Percentiles rank a stretch among this genome's conserved stretches.
Conservation (phyloP, 2,113 vertebrate genomes). For the Apus apus region DNA sequence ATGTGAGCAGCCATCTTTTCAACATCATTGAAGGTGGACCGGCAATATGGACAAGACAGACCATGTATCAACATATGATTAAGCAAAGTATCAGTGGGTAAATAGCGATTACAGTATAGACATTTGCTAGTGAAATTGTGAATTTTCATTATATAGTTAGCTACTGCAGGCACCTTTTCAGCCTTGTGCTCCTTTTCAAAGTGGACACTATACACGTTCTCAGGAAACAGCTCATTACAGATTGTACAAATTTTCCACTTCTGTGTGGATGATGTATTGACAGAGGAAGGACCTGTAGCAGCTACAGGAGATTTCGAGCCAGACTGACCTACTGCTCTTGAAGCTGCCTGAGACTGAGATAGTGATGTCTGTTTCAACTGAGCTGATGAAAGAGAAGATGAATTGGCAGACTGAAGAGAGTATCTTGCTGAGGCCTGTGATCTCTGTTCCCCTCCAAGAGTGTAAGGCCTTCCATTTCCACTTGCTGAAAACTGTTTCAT, state of each 20-base stretch:
- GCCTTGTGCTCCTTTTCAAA: slow-evolving; percentile 99
- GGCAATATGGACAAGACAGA: slow-evolving; percentile 94
- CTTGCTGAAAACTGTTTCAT: slow-evolving; percentile 89
- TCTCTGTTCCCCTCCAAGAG: slow-evolving; percentile 78
- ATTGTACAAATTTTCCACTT: slow-evolving; percentile 99
- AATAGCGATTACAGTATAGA: slow-evolving; percentile 98
- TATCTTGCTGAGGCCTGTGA: slow-evolving; percentile 78
- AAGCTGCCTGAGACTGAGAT: slow-evolving; percentile 75
- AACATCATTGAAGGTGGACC: slow-evolving; percentile 96
- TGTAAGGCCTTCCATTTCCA: slow-evolving; percentile 82
- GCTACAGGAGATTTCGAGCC: slow-evolving; percentile 75
- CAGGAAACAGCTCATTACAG: slow-evolving; percentile 98
- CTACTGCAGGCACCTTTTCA: slow-evolving; percentile 96
- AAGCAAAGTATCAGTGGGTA: slow-evolving; percentile 94
- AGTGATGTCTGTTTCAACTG: slow-evolving; percentile 86
- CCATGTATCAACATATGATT: slow-evolving; percentile 99
- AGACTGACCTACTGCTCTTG: slow-evolving; percentile 77
- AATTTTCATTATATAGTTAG: slow-evolving; percentile 99
- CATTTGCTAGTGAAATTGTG: slow-evolving; percentile 99
- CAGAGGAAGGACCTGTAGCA: slow-evolving; percentile 84
- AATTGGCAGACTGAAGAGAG: slow-evolving; percentile 80
- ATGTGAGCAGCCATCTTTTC: slow-evolving; percentile 99
- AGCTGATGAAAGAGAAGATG: slow-evolving; percentile 77
- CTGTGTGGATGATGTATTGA: slow-evolving; percentile 92
- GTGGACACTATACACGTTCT: slow-evolving; percentile 96